These are phyloP conservation scores for Epinephelus awoara DNA, from an alignment of 2,797 vertebrate species.

Conservation along the genomic window DNA sequence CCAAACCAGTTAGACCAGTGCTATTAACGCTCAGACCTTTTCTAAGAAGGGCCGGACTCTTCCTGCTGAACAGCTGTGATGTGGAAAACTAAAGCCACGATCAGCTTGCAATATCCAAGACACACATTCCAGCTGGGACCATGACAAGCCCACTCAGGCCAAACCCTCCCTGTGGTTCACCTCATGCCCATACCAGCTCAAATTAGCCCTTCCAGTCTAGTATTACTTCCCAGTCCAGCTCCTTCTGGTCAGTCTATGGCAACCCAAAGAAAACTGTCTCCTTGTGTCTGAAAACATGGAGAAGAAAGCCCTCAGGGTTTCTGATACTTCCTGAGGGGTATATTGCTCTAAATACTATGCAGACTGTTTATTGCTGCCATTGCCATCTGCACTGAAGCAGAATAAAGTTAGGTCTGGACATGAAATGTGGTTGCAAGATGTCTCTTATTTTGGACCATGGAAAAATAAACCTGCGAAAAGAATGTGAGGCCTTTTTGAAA, in stretches of 20 bases:
- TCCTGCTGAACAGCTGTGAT: too few species aligned
- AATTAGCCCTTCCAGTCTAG: conserved; percentile 53
- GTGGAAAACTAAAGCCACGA: conserved; percentile 15
- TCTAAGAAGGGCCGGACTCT: conserved; percentile 4
- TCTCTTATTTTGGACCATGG: conserved; percentile 23
- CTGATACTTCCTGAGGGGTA: conserved; percentile 15
- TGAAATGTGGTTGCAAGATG: conserved; percentile 44
- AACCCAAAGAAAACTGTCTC: conserved; percentile 35
- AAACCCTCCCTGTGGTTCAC: conserved; percentile 56
- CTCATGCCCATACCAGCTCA: conserved; percentile 43
- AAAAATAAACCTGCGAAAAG: conserved; percentile 34
- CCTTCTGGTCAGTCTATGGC: conserved; percentile 37
- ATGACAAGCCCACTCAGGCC: conserved; percentile 47
- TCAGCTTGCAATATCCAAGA: conserved; percentile 38
- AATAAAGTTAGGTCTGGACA: conserved; percentile 44
- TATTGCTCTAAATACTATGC: conserved; percentile 28
- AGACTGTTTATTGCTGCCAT: conserved; percentile 8
- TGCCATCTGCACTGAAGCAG: conserved; percentile 30
- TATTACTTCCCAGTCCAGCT: conserved; percentile 48
- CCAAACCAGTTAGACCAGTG: conserved; percentile 14
- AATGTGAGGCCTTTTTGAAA: not conserved
- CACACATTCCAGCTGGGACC: conserved; percentile 54
- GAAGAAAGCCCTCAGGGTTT: conserved; percentile 14
- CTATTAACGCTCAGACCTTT: conserved; percentile 26
- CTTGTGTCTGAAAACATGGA: conserved; percentile 35